These are phyloP conservation scores for Palythoa grandiflora DNA, from an alignment of 92 coral and sea anemone genomes.

Conservation along the genomic window DNA sequence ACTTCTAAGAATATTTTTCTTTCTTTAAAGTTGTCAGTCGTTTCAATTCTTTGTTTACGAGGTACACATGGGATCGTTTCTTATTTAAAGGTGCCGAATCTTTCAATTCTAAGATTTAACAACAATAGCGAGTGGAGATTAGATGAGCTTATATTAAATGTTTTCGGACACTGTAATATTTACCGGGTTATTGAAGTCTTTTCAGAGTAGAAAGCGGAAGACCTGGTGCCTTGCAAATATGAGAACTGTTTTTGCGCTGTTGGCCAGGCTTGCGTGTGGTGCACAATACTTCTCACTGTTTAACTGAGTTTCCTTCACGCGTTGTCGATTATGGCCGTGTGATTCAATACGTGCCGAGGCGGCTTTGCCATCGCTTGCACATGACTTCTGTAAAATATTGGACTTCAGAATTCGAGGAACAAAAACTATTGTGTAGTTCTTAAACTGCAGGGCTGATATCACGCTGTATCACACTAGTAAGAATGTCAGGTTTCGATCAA, in stretches of 20 bases:
- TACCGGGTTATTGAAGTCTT: neutral
- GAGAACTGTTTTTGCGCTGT: neutral
- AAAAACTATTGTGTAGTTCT: slow-evolving; percentile 20
- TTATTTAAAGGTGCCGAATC: neutral
- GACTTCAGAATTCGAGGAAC: slow-evolving; percentile 33
- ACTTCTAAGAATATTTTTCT: neutral
- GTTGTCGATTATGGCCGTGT: neutral
- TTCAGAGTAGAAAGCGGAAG: neutral
- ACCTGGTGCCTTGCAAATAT: neutral
- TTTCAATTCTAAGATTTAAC: neutral
- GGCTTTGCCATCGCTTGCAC: neutral
- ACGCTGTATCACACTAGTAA: slow-evolving; percentile 19
- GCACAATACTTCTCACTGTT: neutral
- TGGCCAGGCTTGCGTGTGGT: neutral
- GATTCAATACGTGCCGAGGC: slow-evolving; percentile 7
- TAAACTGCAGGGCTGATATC: slow-evolving; percentile 38
- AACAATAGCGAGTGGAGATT: slow-evolving; percentile 10
- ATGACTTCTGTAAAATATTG: slow-evolving; percentile 28
- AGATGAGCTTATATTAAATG: neutral
- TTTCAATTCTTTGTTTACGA: neutral
- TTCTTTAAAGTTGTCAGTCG: neutral
- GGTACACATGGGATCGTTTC: neutral
- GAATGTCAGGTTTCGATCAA: neutral
- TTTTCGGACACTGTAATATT: neutral
- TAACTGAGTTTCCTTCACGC: slow-evolving; percentile 19